Evolutionary conservation across 2,888 invertebrate species (phyloP).

Genomic region (Euplagia quadripunctaria): DNA sequence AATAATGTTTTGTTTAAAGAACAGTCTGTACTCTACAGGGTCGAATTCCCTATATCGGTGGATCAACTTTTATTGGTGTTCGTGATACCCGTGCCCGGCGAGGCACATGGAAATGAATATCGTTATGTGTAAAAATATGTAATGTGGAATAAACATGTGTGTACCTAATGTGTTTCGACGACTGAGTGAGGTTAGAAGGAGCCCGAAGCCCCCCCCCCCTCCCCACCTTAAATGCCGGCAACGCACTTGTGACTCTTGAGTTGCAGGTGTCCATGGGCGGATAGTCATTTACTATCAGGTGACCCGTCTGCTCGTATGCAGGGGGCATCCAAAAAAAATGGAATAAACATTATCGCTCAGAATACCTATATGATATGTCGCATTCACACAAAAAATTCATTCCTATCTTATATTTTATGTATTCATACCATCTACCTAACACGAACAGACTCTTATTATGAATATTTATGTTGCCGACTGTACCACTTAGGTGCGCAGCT

Average conservation of each 20-base stretch:
- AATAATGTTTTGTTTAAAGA: too few species aligned
- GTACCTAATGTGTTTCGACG: not conserved
- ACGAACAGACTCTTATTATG: conserved; percentile 38
- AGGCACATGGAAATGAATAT: not conserved
- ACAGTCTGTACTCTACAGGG: not conserved
- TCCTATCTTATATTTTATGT: conserved; percentile 3
- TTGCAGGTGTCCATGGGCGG: too few species aligned
- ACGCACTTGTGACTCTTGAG: too few species aligned
- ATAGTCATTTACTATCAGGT: too few species aligned
- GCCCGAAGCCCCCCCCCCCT: too few species aligned
- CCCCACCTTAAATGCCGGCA: too few species aligned
- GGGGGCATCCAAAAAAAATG: too few species aligned
- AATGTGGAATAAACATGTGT: not conserved
- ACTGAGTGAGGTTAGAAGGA: too few species aligned
- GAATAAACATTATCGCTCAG: not conserved
- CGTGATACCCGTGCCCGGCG: not conserved
- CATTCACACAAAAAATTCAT: conserved; percentile 14
- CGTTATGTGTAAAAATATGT: not conserved
- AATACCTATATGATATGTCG: conserved; percentile 10
- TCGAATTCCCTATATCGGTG: not conserved
- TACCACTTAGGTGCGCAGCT: conserved; percentile 9
- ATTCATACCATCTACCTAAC: conserved; percentile 28
- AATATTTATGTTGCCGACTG: conserved; percentile 43
- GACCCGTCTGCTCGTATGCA: too few species aligned
- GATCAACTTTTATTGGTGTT: conserved; percentile 1